Conservation (phyloP, 1,140 invertebrate genomes). For the Zaprionus tsacasi region DNA sequence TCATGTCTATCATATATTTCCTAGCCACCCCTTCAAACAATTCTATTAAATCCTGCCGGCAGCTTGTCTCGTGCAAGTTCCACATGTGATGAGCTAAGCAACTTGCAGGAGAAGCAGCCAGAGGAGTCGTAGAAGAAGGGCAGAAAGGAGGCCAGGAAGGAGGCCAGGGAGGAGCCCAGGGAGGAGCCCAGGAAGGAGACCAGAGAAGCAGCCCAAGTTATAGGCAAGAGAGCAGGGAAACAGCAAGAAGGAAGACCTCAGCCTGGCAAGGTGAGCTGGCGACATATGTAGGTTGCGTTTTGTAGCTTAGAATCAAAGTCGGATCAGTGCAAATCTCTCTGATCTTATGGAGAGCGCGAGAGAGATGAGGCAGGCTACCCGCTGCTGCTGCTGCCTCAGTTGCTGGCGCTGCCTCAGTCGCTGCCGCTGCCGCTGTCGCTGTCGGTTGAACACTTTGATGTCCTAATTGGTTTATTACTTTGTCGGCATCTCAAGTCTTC, state of each 20-base stretch:
- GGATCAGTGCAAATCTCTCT: slow-evolving; percentile 79
- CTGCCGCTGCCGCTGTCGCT: slow-evolving; percentile 47
- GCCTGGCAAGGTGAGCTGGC: slow-evolving; percentile 27
- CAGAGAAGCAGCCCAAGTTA: too few species aligned
- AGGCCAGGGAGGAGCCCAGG: too few species aligned
- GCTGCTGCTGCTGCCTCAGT: slow-evolving; percentile 20
- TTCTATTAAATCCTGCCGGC: too few species aligned
- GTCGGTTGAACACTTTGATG: slow-evolving; percentile 82
- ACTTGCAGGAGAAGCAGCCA: too few species aligned
- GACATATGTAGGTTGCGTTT: slow-evolving; percentile 80
- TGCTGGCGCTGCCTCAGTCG: slow-evolving; percentile 13
- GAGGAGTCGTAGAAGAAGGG: too few species aligned
- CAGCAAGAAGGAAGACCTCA: neutral
- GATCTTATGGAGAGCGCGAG: slow-evolving; percentile 48
- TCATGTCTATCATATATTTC: too few species aligned
- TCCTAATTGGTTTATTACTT: slow-evolving; percentile 83
- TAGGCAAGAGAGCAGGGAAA: too few species aligned
- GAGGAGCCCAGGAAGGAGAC: too few species aligned
- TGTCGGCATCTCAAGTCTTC: slow-evolving; percentile 80
- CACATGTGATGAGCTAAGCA: too few species aligned
- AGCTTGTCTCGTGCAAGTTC: too few species aligned
- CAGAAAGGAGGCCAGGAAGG: too few species aligned
- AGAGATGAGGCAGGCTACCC: slow-evolving; percentile 8
- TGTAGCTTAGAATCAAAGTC: slow-evolving; percentile 76
- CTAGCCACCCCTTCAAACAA: too few species aligned